Evolutionary conservation across 2,113 vertebrate genomes (phyloP), one percentile per base, ranked within the genome.

Genomic region (Tor tambroides): DNA sequence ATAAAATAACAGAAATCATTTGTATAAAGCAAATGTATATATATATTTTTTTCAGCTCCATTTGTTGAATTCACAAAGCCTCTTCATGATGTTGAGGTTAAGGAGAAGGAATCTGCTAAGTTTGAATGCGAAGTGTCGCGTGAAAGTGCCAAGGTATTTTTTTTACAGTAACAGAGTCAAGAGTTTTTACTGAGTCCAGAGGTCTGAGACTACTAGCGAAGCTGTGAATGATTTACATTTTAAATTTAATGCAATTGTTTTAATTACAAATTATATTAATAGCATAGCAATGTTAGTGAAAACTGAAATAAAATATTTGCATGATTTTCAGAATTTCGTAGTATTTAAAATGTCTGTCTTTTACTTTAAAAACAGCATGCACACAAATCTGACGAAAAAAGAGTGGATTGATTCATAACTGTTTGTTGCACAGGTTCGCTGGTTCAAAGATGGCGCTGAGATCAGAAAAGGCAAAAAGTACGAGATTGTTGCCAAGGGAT

Each of bases 111-210:
- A 93, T 90, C 96, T 82, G 98, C 97, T 88, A 97, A 93, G 61
- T 99, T 99, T 93, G 97, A 99, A 91, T 99, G 98, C 93, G 97
- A 98, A 95, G 96, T 99, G 92, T 99, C 98, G 49, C 96, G 96
- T 54, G 97, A 98, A 94, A 96, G 94, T 21, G 94, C 96, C 46
- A 98, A 98, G 98, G 98, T 99, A 83, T 43, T 17, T 51, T n/a
- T 51, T 51, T 51, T 14, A 51, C 14, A 51, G 49, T 51, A 49
- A 49, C 46, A 14, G 46, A 49, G 46, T 49, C 12, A 49, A 49
- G 46, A 49, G 12, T 88, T 21, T 51, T 0, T 41, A 84, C n/a
- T 4, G 4, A 21, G 71, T 28, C 19, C 7, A 15, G 32, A 69
- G 17, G 65, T 35, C 15, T 69, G 15, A 32, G 15, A 69, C 30